These are phyloP conservation scores for Philereme vetulata DNA, from an alignment of 2,888 invertebrate species.

Conservation along the genomic window DNA sequence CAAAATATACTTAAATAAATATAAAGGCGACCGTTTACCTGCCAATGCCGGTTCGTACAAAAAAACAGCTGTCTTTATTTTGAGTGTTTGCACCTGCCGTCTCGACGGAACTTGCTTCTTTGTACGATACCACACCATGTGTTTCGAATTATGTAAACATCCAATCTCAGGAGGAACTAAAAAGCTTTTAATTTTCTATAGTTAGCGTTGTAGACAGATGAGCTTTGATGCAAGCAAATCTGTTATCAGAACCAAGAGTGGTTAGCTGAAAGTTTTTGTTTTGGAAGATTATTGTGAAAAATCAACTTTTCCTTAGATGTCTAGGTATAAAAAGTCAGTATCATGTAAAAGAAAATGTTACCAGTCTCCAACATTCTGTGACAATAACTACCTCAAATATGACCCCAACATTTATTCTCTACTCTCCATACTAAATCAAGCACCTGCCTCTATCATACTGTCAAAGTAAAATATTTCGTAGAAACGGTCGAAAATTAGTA, in stretches of 20 bases:
- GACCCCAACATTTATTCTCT: too few relatives aligned
- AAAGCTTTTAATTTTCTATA: slow-evolving; percentile 9
- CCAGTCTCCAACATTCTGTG: too few relatives aligned
- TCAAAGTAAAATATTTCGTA: slow-evolving; percentile 3
- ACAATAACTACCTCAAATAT: too few relatives aligned
- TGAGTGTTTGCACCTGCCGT: slow-evolving; percentile 66
- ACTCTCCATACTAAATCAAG: too few relatives aligned
- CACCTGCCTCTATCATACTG: too few relatives aligned
- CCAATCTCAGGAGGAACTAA: slow-evolving; percentile 2
- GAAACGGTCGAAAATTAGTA: slow-evolving; percentile 6
- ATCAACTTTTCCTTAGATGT: too few relatives aligned
- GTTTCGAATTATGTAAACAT: slow-evolving; percentile 33
- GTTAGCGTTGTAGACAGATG: not conserved
- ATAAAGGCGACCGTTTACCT: slow-evolving; percentile 50
- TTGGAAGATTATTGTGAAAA: too few relatives aligned
- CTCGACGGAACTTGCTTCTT: slow-evolving; percentile 30
- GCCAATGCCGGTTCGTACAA: slow-evolving; percentile 37
- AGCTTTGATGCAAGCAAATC: not conserved
- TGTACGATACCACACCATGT: slow-evolving; percentile 45
- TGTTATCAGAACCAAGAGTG: not conserved
- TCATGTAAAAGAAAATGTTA: too few relatives aligned
- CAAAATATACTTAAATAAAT: slow-evolving; percentile 17
- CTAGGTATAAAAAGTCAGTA: too few relatives aligned
- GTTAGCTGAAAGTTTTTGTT: not conserved
- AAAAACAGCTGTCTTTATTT: slow-evolving; percentile 53